Base-by-base conservation (phyloP, 2,113 vertebrate genomes). In the Scomber scombrus region DNA sequence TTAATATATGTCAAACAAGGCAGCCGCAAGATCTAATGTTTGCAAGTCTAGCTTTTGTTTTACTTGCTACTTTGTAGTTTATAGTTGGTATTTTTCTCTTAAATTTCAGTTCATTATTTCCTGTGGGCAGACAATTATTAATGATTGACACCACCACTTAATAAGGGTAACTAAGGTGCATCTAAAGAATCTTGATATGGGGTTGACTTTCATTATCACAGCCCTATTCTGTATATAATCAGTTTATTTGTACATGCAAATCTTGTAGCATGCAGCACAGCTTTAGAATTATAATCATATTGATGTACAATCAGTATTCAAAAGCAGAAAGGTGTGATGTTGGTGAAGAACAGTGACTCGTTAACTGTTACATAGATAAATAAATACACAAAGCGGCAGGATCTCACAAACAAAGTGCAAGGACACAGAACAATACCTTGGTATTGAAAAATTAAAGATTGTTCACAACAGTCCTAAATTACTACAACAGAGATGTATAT, bases 181-280 rank as follows among this genome's bases (percentile, higher is more conserved):
- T 49, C 23, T 62, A 23, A 15, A 82, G 71, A 83, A 71, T 86
- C 40, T 71, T 71, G 84, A 85, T 60, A n/a, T 60, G 34, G 15
- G 3, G 58, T 43, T 81, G 18, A 60, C 29, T 74, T 65, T 47
- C 19, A 31, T 34, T 70, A 18, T 11, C 67, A 56, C 16, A 67
- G 52, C 31, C 13, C 31, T 26, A 40, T 43, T 67, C 47, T 58
- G 29, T 52, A 56, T 45, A 54, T 57, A 11, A 15, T 15, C 0
- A 2, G 2, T 23, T 47, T 72, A 57, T 64, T 71, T 58, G 16
- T 21, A 18, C 6, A 56, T n/a, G 7, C 5, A 34, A 26, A 54
- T 23, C n/a, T 61, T 49, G 16, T 56, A 31, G 40, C 1, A 0
- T 19, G 29, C 23, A 68, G 65, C n/a, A 26, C 21, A 3, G 46